A percentile compares a stretch with the other conserved stretches of the same genome.
phyloP scores from a whole-genome alignment of 2,888 invertebrate genomes.

The Lacanobia wlatinum region DNA sequence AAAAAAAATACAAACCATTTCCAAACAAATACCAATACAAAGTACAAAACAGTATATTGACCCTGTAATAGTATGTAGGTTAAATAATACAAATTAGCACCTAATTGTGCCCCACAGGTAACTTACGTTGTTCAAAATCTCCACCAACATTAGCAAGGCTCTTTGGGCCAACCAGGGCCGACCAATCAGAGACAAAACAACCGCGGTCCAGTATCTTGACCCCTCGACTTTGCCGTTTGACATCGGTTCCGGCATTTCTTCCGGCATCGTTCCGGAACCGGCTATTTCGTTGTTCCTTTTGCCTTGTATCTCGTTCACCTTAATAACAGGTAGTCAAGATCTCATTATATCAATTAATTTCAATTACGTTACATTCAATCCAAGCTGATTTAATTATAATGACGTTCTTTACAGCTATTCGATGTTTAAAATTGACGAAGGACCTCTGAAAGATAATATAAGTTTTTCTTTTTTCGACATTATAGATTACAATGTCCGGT shows the following conservation, averaged over 20 bases:
- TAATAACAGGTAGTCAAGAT: neutral
- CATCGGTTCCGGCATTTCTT: slow-evolving; percentile 27
- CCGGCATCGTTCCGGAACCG: slow-evolving; percentile 18
- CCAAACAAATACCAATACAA: too few relatives aligned
- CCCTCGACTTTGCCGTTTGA: slow-evolving; percentile 22
- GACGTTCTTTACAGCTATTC: neutral
- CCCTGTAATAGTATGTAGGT: too few relatives aligned
- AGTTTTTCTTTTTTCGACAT: too few relatives aligned
- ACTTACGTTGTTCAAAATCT: too few relatives aligned
- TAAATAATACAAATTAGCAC: too few relatives aligned
- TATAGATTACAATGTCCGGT: too few relatives aligned
- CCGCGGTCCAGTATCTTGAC: slow-evolving; percentile 1
- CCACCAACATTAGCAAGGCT: neutral
- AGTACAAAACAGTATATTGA: too few relatives aligned
- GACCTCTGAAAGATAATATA: too few relatives aligned
- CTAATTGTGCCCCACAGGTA: too few relatives aligned
- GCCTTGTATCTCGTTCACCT: neutral
- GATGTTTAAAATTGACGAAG: neutral
- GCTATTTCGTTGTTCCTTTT: slow-evolving; percentile 3
- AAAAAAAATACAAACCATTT: too few relatives aligned
- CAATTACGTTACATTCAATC: neutral
- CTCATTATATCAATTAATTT: neutral
- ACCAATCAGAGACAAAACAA: neutral
- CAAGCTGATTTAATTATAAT: neutral
- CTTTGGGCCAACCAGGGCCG: neutral